Evolutionary conservation across 2,113 vertebrate genomes (phyloP), one percentile per base, ranked within the genome.

Genomic region (Perca schrenkii): DNA sequence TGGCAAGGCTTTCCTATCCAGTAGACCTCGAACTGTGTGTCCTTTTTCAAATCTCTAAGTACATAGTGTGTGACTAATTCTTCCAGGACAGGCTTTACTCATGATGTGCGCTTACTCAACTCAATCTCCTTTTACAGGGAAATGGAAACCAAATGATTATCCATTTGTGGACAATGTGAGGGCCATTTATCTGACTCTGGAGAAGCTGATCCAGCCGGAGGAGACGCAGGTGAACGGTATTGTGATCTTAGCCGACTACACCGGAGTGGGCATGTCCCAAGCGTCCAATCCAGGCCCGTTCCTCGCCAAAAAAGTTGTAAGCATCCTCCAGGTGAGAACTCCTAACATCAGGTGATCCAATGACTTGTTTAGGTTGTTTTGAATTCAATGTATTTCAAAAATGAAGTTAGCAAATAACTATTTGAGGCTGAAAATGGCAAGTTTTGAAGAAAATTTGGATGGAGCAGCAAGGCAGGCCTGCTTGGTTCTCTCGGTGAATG

Each of bases 221-320:
- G 98, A 99, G 88, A 98, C 97, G 10, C 99, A 99, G 89, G 99
- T 99, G 88, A 99, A 99, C 74, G 99, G 99, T 71, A 96, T 99
- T 69, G 97, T 99, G 74, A 98, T 99, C 83, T 95, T 99, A 56
- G 97, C 97, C 28, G 99, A 99, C 94, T 99, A 99, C 96, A 97
- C 95, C 67, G 98, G 98, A 75, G 97, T 99, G 89, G 97, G 98
- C 71, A 96, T 99, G 96, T 97, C 99, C 25, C 99, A 99, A 77
- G 99, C 98, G 2, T 98, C 98, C 89, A 98, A 99, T 88, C 98
- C 99, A 79, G 98, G 98, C 68, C 99, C 99, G 36, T 99, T 99
- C 89, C 97, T 99, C 76, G 98, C 98, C 94, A 99, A 99, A 95
- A 99, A 98, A 89, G 96, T 99, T 65, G 98, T 99, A 88, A 97